These are phyloP conservation scores for Brachyalestes nurse DNA, from an alignment of 2,797 vertebrate genomes.

Conservation along the genomic window DNA sequence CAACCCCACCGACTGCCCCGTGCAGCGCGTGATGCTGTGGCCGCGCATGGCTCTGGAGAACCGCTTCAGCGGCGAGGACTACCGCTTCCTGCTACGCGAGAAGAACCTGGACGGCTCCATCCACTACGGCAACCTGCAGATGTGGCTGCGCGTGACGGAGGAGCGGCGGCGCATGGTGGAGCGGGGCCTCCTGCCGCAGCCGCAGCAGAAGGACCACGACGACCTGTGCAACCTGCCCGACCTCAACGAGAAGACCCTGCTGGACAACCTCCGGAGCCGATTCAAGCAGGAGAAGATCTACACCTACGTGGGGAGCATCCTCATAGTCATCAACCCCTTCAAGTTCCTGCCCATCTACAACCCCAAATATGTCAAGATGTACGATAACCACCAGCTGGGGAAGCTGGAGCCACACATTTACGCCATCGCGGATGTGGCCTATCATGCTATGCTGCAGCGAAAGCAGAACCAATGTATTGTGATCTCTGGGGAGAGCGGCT, in stretches of 20 bases:
- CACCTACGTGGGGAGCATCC: conserved; percentile 96
- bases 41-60: conserved; percentile 95
- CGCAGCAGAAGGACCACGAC: conserved; percentile 87
- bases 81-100: conserved; percentile 94
- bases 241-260: conserved; percentile 93
- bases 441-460: conserved; percentile 95
- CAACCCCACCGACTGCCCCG: conserved; percentile 94
- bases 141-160: conserved; percentile 94
- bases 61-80: conserved; percentile 90
- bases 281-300: conserved; percentile 98
- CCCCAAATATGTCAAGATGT: conserved; percentile 99
- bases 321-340: conserved; percentile 97
- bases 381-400: conserved; percentile 95
- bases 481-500: conserved; percentile 98
- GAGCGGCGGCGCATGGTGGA: conserved; percentile 92
- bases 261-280: conserved; percentile 94
- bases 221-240: conserved; percentile 92
- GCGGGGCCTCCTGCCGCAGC: conserved; percentile 93
- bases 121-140: conserved; percentile 94
- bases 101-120: conserved; percentile 98
- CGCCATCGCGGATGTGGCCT: conserved; percentile 95
- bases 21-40: conserved; percentile 99
- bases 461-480: conserved; percentile 96
- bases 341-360: conserved; percentile 99
- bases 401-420: conserved; percentile 96